Evolutionary conservation across 1,140 invertebrate genomes (phyloP).

Genomic region (Drosophila pallidifrons): DNA sequence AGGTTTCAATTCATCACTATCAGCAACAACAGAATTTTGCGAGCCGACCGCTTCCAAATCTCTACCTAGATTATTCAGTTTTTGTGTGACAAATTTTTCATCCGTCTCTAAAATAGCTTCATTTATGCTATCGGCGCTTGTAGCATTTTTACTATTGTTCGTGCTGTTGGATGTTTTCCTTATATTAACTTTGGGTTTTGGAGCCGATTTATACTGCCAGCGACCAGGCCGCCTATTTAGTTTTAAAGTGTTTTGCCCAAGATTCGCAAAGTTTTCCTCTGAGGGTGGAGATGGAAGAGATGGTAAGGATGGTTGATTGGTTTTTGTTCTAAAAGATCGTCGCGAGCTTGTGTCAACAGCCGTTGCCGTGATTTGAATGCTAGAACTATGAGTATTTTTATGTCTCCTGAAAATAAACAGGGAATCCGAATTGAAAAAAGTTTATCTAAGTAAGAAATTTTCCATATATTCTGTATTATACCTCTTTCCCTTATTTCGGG

Average conservation of each 20-base stretch:
- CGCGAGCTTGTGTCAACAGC: slow-evolving; percentile 84
- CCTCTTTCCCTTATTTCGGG: slow-evolving; percentile 70
- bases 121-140: slow-evolving; percentile 44
- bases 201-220: slow-evolving; percentile 95
- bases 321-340: slow-evolving; percentile 87
- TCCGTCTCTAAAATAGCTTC: slow-evolving; percentile 43
- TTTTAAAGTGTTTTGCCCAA: slow-evolving; percentile 90
- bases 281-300: slow-evolving; percentile 54
- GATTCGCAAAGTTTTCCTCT: slow-evolving; percentile 86
- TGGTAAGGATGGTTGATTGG: slow-evolving; percentile 85
- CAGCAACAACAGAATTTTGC: slow-evolving; percentile 87
- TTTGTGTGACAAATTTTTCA: slow-evolving; percentile 36
- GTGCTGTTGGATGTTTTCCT: slow-evolving; percentile 86
- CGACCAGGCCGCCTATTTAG: slow-evolving; percentile 91
- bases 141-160: slow-evolving; percentile 14
- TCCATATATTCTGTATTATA: slow-evolving; percentile 13
- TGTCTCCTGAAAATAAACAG: slow-evolving; percentile 50
- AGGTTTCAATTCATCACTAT: slow-evolving; percentile 87
- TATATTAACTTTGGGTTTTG: slow-evolving; percentile 93
- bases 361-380: slow-evolving; percentile 73
- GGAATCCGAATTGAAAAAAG: not conserved
- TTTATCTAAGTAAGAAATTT: too few species aligned
- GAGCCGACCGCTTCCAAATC: slow-evolving; percentile 90
- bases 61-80: slow-evolving; percentile 65
- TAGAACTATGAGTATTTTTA: slow-evolving; percentile 81